phyloP scores from a whole-genome alignment of 2,888 invertebrate genomes.

The Euplexia lucipara region DNA sequence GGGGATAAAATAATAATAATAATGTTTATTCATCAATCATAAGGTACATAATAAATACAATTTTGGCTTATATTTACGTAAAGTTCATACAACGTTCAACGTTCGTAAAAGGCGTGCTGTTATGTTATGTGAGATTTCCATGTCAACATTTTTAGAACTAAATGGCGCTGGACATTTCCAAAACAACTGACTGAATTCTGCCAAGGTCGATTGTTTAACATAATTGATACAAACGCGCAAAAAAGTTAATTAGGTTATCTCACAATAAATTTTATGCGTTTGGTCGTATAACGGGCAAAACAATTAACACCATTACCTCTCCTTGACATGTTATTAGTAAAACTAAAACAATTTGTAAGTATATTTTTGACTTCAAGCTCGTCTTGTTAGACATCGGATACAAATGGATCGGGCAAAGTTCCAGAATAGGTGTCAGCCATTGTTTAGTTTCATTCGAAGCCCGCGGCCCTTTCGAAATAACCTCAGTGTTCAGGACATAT shows the following conservation, averaged over 20 bases:
- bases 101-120: too few species aligned
- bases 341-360: constrained; percentile 51
- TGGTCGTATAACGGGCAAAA: constrained; percentile 19
- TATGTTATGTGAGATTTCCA: too few species aligned
- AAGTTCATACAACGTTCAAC: too few species aligned
- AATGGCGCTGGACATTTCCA: too few species aligned
- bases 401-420: constrained; percentile 79
- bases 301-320: constrained; percentile 5
- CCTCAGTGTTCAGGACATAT: constrained; percentile 59
- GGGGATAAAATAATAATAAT: too few species aligned
- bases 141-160: too few species aligned
- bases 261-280: constrained; percentile 10
- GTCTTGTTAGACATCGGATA: constrained; percentile 65
- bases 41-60: too few species aligned
- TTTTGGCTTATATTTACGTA: too few species aligned
- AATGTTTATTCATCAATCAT: too few species aligned
- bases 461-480: constrained; percentile 68
- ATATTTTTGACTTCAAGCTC: constrained; percentile 41
- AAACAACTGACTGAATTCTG: too few species aligned
- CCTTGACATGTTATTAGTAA: constrained; percentile 24
- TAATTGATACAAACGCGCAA: not conserved
- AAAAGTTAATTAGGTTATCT: constrained; percentile 16
- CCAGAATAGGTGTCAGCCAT: constrained; percentile 72
- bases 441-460: constrained; percentile 67
- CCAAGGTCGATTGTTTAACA: not conserved